Base-by-base conservation (phyloP, 1,140 invertebrate genomes). In the Coelopa frigida region DNA sequence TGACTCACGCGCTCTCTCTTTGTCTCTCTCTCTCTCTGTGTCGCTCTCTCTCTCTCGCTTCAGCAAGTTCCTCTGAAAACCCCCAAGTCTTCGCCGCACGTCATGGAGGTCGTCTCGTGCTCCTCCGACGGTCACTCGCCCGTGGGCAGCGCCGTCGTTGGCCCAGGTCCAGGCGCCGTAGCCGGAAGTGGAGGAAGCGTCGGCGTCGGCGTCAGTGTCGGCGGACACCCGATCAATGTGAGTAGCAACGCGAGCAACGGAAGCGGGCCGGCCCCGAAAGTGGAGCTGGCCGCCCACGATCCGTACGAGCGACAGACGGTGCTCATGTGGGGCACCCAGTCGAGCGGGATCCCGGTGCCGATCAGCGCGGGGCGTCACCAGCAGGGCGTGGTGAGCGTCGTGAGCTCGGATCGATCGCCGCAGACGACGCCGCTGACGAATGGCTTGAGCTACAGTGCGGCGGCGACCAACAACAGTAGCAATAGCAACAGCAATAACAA, bases 321-420 rank as follows among this genome's bases (percentile, higher is more conserved):
- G 14, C 75, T 91, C 3, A 89, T 89, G 87, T 89, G 87, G 86
- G 87, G 86, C 57, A 59, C 80, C 54, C 62, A 66, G 27, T 66
- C 62, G 0, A 65, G 62, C 17, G 59, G 62, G 3, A 54, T 66
- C 26, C 62, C 62, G 1, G n/a, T n/a, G n/a, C n/a, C n/a, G n/a
- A 53, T 5, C 55, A 70, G 44, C 29, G 44, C 29, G 26, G n/a
- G n/a, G n/a, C n/a, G n/a, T n/a, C 36, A n/a, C n/a, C n/a, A n/a
- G n/a, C n/a, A n/a, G n/a, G n/a, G n/a, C n/a, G n/a, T n/a, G n/a
- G n/a, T n/a, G n/a, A n/a, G n/a, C n/a, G n/a, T n/a, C n/a, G n/a
- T n/a, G n/a, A n/a, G n/a, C n/a, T n/a, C n/a, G n/a, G 68, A 43
- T 64, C 29, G 63, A 72, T 65, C 61, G 2, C 62, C 62, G 1